A percentile compares a stretch with the other conserved stretches of the same genome.
Evolutionary conservation across 2,113 vertebrate genomes (phyloP).

Genomic region (Bucco capensis): DNA sequence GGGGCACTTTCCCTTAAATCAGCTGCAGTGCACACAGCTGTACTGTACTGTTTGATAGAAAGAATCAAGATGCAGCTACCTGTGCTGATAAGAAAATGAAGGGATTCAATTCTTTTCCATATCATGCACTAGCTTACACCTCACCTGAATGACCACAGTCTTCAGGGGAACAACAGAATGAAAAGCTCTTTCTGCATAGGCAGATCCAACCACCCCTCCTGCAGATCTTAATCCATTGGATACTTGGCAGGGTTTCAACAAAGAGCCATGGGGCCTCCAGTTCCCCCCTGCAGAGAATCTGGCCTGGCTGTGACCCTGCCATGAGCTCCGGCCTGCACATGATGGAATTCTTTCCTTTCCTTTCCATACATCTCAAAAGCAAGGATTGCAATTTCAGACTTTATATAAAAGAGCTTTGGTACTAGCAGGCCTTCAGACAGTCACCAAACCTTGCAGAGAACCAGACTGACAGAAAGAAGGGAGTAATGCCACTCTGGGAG

Average conservation of each 20-base stretch:
- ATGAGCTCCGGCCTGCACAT: background rate
- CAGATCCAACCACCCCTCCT: background rate
- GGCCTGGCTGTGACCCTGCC: constrained; percentile 21
- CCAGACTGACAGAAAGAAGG: background rate
- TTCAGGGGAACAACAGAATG: background rate
- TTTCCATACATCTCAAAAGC: background rate
- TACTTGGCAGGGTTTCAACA: constrained; percentile 57
- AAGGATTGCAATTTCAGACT: background rate
- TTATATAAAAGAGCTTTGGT: background rate
- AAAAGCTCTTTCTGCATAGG: constrained; percentile 1
- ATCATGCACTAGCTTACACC: background rate
- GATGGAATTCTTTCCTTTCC: background rate
- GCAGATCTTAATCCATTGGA: constrained; percentile 35
- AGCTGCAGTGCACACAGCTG: background rate
- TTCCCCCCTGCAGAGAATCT: constrained; percentile 31
- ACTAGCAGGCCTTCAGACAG: background rate
- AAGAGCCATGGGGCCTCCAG: constrained; percentile 4
- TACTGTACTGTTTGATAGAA: background rate
- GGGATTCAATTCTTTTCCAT: background rate
- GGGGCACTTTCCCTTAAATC: background rate
- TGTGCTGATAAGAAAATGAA: background rate
- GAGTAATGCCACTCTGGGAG: background rate
- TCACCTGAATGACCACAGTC: constrained; percentile 1
- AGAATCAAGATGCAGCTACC: background rate
- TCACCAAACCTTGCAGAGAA: background rate